Evolutionary conservation across 2,797 vertebrate genomes (phyloP).

Genomic region (Pseudotriccus pelzelni): DNA sequence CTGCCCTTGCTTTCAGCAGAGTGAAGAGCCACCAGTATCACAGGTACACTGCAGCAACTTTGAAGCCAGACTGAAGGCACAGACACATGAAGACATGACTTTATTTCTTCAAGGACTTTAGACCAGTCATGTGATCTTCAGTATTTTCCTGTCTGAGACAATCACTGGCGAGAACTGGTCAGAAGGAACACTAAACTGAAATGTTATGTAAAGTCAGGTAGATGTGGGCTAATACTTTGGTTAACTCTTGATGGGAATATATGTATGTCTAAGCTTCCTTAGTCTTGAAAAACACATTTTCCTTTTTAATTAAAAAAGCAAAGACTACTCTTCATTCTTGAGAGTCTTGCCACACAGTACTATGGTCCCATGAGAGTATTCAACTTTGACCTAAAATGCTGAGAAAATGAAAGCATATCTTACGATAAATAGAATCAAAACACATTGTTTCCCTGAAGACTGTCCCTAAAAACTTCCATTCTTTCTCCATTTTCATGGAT

Average conservation of each 20-base stretch:
- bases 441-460: not conserved
- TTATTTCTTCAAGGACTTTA: not conserved
- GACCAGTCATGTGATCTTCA: not conserved
- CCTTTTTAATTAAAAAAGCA: not conserved
- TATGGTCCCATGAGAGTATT: not conserved
- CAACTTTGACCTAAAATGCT: not conserved
- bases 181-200: not conserved
- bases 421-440: not conserved
- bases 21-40: not conserved
- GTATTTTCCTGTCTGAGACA: not conserved
- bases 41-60: not conserved
- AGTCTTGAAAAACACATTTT: not conserved
- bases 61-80: not conserved
- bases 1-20: not conserved
- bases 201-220: not conserved
- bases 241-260: not conserved
- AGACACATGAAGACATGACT: not conserved
- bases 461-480: not conserved
- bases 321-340: not conserved
- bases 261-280: not conserved
- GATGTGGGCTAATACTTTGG: not conserved
- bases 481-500: not conserved
- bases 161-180: not conserved
- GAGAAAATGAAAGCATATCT: not conserved
- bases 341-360: rapidly evolving